Conservation (phyloP, 2,113 vertebrate genomes). For the Nettapus auritus region DNA sequence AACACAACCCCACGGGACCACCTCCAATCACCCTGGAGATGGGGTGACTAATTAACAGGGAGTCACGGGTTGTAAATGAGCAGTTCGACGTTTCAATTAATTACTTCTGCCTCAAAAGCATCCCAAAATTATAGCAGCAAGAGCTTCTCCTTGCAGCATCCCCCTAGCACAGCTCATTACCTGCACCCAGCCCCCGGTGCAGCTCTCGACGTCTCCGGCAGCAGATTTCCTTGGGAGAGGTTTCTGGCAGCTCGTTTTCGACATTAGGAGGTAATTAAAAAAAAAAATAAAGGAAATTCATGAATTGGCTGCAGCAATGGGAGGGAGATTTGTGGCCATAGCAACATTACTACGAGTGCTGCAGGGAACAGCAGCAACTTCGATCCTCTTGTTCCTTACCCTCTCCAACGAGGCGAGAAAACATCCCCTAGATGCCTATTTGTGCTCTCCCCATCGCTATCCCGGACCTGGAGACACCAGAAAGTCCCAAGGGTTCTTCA, state of each 20-base stretch:
- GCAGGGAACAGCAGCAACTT: conserved; percentile 42
- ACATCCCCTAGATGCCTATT: neutral
- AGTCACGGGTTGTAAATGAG: neutral
- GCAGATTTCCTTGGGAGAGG: neutral
- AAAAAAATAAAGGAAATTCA: conserved; percentile 37
- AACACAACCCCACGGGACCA: neutral
- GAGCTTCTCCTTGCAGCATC: neutral
- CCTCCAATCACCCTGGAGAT: neutral
- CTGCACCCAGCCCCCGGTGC: neutral
- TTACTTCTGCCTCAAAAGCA: conserved; percentile 8
- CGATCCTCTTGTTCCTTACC: neutral
- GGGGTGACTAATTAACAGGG: conserved; percentile 23
- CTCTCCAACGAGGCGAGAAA: neutral
- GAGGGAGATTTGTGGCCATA: conserved; percentile 61
- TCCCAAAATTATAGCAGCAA: neutral
- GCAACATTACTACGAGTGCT: conserved; percentile 46
- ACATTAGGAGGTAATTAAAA: conserved; percentile 16
- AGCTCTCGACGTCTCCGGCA: neutral
- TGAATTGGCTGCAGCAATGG: conserved; percentile 54
- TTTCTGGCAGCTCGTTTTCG: conserved; percentile 8
- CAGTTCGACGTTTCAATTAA: conserved; percentile 6
- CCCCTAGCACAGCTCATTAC: neutral
- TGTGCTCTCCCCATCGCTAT: neutral
- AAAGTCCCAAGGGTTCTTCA: neutral
- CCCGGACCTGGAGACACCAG: neutral